Base-by-base conservation (phyloP, 2,113 vertebrate species). In the Petromus typicus region DNA sequence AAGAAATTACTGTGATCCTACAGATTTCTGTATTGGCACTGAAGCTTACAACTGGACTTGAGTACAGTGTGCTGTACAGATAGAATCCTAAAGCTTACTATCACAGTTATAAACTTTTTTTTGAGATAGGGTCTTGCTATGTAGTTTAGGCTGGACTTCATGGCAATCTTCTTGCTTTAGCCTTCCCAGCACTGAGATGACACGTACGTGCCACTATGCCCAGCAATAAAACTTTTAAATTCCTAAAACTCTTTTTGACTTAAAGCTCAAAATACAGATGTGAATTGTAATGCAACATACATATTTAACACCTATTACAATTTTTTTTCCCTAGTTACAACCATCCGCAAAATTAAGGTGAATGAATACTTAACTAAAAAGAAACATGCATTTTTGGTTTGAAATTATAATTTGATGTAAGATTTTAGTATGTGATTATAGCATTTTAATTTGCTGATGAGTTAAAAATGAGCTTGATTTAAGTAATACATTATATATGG, bases 331-430 rank as follows among this genome's bases (percentile, higher is more conserved):
- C 86, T 83, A 34, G 40, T 48, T 45, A 94, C 64, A 37, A 64
- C 63, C 54, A 92, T 25, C 34, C 89, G 2, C 17, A 95, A 85
- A 76, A 61, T 57, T 76, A 56, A 22, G 48, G 80, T 63, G 59
- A 34, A 30, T 86, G 82, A 89, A 96, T 40, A 56, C 30, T 87
- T 61, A 80, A n/a, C 48, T 40, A 6, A 30, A 80, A 67, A 40
- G 13, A 94, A 80, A 92, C 37, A 63, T 22, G 5, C 7, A 5
- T 17, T 94, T 95, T 76, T 92, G 71, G 32, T 32, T 93, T 91
- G 63, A 88, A 85, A 82, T 81, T 80, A 80, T 54, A n/a, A 48
- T 86, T 48, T 86, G 48, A 90, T 25, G 14, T 94, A 93, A 85
- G 20, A 91, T 8, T 66, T 2, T 66, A 88, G 10, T 54, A 90